Evolutionary conservation across 2,797 vertebrate species (phyloP), one percentile per base, ranked within the genome.

Genomic region (Pogonophryne albipinna): DNA sequence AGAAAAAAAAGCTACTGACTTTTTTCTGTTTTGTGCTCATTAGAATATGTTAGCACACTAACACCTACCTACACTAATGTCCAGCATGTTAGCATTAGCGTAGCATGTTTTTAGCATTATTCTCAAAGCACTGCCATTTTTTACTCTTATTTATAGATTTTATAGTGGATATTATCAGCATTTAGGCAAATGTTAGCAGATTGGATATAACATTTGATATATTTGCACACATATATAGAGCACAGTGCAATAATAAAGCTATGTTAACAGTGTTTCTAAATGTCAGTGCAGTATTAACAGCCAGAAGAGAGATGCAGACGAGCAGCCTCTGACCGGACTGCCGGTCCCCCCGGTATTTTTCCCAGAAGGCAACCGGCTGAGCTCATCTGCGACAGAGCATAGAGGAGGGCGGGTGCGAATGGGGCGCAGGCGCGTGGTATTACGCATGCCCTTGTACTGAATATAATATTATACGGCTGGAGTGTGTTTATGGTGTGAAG

Each of bases 331-430:
- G 50, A 73, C 55, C 42, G 55, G 58, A 58, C 51, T 49, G 20
- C 47, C 34, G 52, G 62, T 64, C 15, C 31, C 51, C 82, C 41
- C 14, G 13, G 62, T 68, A 59, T 62, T 66, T 74, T 73, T 71
- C 66, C 76, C 69, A 42, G 53, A 79, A 62, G 59, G 59, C 55
- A 64, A 66, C 57, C 50, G 57, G 57, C 68, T 84, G 74, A 84
- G 59, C 73, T 86, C 78, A 90, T 84, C 77, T 84, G 85, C 52
- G 67, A 75, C 67, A 79, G 53, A 74, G 65, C 79, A 71, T 27
- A 12, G 47, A 53, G 23, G 59, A 38, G 56, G 57, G 12, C n/a
- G 27, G 50, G 66, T 12, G 27, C 10, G 17, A 13, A 31, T 9
- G 58, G 46, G 46, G 69, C 50, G 75, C 68, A 69, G 38, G 68